These are phyloP conservation scores for Polia nebulosa DNA, from an alignment of 2,888 invertebrate species.

Conservation along the genomic window DNA sequence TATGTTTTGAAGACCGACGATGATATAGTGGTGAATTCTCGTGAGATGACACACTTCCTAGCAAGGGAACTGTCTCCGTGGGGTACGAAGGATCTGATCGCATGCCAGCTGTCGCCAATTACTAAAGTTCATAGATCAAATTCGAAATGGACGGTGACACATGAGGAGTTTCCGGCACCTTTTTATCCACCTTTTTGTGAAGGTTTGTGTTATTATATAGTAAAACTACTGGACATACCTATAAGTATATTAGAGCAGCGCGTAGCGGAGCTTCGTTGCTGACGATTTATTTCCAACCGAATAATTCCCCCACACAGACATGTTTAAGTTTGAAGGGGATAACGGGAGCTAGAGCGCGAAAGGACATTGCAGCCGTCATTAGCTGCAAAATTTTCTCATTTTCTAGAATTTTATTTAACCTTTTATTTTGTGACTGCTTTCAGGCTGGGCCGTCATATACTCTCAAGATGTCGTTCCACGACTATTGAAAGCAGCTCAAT, in stretches of 20 bases:
- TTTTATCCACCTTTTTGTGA: slow-evolving; percentile 95
- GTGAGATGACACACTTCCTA: slow-evolving; percentile 91
- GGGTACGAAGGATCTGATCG: slow-evolving; percentile 92
- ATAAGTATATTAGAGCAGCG: too few species aligned
- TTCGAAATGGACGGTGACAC: slow-evolving; percentile 95
- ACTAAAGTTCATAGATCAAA: slow-evolving; percentile 91
- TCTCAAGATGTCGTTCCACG: slow-evolving; percentile 92
- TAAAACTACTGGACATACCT: too few species aligned
- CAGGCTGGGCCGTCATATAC: slow-evolving; percentile 92
- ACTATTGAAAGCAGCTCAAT: slow-evolving; percentile 92
- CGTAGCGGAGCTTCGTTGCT: too few species aligned
- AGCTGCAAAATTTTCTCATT: too few species aligned
- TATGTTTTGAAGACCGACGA: slow-evolving; percentile 94
- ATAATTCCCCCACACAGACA: too few species aligned
- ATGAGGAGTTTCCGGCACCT: slow-evolving; percentile 91
- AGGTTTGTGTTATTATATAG: slow-evolving; percentile 81
- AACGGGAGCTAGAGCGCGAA: too few species aligned
- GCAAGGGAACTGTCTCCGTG: slow-evolving; percentile 90
- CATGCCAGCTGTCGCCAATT: slow-evolving; percentile 90
- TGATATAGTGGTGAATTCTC: slow-evolving; percentile 94
- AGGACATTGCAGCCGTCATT: too few species aligned
- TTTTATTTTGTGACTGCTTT: too few species aligned
- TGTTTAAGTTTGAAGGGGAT: too few species aligned
- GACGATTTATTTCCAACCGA: too few species aligned
- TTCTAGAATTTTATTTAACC: too few species aligned